These are phyloP conservation scores for Melanotaenia maccullochi DNA, from an alignment of 2,797 vertebrate genomes.

Conservation along the genomic window DNA sequence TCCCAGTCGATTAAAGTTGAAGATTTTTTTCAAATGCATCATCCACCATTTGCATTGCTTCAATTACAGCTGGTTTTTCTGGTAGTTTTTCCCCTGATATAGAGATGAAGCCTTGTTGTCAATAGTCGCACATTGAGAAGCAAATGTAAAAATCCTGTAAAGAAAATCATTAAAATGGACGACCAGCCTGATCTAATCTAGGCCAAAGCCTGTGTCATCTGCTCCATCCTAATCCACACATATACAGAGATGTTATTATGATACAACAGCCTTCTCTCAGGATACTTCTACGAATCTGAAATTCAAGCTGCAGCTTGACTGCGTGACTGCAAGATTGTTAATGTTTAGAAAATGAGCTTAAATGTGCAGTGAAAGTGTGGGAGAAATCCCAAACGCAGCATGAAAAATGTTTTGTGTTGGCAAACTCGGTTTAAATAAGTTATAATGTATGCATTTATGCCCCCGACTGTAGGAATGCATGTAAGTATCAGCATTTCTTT, in stretches of 20 bases:
- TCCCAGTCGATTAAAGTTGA: not conserved
- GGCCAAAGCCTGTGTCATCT: conserved; percentile 70
- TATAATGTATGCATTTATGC: not conserved
- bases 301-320: not conserved
- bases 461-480: not conserved
- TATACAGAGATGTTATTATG: conserved; percentile 64
- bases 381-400: not conserved
- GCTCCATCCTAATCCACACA: conserved; percentile 68
- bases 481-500: not conserved
- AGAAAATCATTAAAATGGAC: conserved; percentile 70
- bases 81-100: not conserved
- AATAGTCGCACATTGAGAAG: conserved; percentile 9
- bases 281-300: not conserved
- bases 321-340: not conserved
- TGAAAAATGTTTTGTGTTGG: not conserved
- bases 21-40: not conserved
- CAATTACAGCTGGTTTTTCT: conserved; percentile 2
- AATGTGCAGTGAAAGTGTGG: not conserved
- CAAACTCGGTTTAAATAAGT: not conserved
- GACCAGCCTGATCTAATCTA: conserved; percentile 55
- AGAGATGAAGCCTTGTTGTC: not conserved
- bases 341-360: not conserved
- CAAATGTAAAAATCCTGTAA: conserved; percentile 44
- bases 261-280: not conserved
- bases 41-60: not conserved